Evolutionary conservation across 2,888 invertebrate species (phyloP).

Genomic region (Athripsodes cinereus): DNA sequence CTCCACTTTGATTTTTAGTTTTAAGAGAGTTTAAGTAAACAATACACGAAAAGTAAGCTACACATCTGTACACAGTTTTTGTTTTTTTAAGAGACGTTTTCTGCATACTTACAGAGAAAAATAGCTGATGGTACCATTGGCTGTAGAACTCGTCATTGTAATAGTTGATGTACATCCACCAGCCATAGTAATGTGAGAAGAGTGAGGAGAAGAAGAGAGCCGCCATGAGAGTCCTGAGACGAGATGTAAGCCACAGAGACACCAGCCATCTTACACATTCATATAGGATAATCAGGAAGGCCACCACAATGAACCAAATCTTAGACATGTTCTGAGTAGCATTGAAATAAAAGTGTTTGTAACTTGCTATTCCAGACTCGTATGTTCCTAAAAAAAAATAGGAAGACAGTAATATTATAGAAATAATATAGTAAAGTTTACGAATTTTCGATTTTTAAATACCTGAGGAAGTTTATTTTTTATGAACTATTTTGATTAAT

Average conservation of each 20-base stretch:
- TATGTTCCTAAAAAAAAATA: slow-evolving; percentile 52
- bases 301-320: slow-evolving; percentile 58
- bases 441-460: too few relatives aligned
- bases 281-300: slow-evolving; percentile 53
- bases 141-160: slow-evolving; percentile 66
- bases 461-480: too few relatives aligned
- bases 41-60: too few relatives aligned
- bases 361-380: slow-evolving; percentile 61
- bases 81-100: too few relatives aligned
- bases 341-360: slow-evolving; percentile 67
- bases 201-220: slow-evolving; percentile 56
- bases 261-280: slow-evolving; percentile 55
- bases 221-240: slow-evolving; percentile 54
- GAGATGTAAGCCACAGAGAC: slow-evolving; percentile 44
- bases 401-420: too few relatives aligned
- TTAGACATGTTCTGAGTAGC: slow-evolving; percentile 58
- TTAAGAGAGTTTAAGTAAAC: too few relatives aligned
- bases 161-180: slow-evolving; percentile 66
- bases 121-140: slow-evolving; percentile 64
- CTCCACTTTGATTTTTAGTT: too few relatives aligned
- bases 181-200: slow-evolving; percentile 64
- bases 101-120: slow-evolving; percentile 49
- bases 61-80: too few relatives aligned
- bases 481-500: too few relatives aligned
- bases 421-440: too few relatives aligned